A percentile compares a stretch with the other conserved stretches of the same genome.
Conservation (phyloP, 2,797 vertebrate genomes). For the Chelidonichthys spinosus region DNA sequence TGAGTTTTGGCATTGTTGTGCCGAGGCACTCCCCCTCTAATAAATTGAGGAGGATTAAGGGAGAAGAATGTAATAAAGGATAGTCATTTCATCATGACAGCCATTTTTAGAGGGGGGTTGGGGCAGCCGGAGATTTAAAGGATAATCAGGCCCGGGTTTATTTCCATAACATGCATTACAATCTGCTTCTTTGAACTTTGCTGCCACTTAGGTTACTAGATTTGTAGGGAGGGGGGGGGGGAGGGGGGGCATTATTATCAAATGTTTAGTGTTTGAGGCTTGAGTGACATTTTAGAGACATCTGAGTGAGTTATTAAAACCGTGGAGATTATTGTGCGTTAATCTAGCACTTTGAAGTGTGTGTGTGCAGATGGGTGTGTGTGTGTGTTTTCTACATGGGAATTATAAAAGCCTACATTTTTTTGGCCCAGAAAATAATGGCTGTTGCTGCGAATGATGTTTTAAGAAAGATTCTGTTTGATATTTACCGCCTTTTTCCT, state of each 20-base stretch:
- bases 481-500: constrained; percentile 18
- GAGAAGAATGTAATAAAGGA: constrained; percentile 92
- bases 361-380: constrained; percentile 16
- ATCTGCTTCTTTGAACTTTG: constrained; percentile 84
- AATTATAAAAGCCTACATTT: constrained; percentile 52
- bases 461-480: constrained; percentile 29
- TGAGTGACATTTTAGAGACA: constrained; percentile 79
- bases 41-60: constrained; percentile 96
- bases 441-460: constrained; percentile 46
- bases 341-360: constrained; percentile 84
- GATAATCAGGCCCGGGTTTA: constrained; percentile 93
- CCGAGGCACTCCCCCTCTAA: constrained; percentile 85
- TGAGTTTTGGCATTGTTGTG: constrained; percentile 88
- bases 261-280: constrained; percentile 76
- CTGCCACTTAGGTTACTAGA: constrained; percentile 79
- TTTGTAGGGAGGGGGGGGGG: constrained; percentile 60
- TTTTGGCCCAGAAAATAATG: constrained; percentile 47
- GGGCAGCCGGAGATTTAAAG: constrained; percentile 90
- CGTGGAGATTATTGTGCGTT: constrained; percentile 82
- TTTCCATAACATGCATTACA: constrained; percentile 89
- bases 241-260: constrained; percentile 59
- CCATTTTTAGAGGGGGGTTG: constrained; percentile 91
- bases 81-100: constrained; percentile 92
- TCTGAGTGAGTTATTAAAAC: constrained; percentile 82
- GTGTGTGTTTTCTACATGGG: constrained; percentile 39